These are phyloP conservation scores for Chrysomela aeneicollis DNA, from an alignment of 2,888 invertebrate genomes.

Conservation along the genomic window DNA sequence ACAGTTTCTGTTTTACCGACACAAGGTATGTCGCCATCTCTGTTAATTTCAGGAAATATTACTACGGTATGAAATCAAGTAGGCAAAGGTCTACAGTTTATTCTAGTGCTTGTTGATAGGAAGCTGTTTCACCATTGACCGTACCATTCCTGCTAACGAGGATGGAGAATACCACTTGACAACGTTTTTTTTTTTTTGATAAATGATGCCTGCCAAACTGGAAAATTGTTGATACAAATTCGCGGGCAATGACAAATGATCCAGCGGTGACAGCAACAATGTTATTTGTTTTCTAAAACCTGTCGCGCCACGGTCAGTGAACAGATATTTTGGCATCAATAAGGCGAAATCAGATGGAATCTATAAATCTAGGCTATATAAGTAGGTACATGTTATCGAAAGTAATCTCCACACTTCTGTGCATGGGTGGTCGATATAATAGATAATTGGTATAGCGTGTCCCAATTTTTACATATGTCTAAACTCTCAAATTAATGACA, in stretches of 20 bases:
- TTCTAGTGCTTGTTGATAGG: too few species aligned
- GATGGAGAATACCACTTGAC: conserved; percentile 2
- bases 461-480: too few species aligned
- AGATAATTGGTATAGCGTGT: too few species aligned
- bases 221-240: conserved; percentile 15
- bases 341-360: not conserved
- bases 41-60: too few species aligned
- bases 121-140: too few species aligned
- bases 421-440: not conserved
- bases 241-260: conserved; percentile 21
- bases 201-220: conserved; percentile 12
- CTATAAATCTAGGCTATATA: not conserved
- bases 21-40: too few species aligned
- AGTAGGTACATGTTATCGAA: conserved; percentile 16
- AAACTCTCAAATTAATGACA: too few species aligned
- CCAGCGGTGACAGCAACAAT: conserved; percentile 1
- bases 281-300: conserved; percentile 17
- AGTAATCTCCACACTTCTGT: conserved; percentile 4
- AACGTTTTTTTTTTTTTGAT: conserved; percentile 15
- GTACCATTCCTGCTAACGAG: not conserved
- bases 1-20: too few species aligned
- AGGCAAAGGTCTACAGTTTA: too few species aligned
- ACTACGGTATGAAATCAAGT: too few species aligned
- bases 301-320: conserved; percentile 13
- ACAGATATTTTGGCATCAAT: conserved; percentile 22